Conservation (phyloP, 1,140 invertebrate genomes). For the Papilio dardanus region DNA sequence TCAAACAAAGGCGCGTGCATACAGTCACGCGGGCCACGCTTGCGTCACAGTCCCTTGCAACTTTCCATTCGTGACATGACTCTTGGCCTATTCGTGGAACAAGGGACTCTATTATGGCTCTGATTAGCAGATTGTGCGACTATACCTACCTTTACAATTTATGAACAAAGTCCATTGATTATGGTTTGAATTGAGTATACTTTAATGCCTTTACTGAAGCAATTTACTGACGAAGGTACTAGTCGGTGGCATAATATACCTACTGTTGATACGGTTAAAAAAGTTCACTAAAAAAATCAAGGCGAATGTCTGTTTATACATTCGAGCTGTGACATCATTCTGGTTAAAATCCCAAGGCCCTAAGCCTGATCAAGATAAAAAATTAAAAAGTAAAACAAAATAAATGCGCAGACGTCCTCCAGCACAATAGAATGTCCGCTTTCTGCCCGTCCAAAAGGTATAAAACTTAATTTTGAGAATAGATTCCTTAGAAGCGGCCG, state of each 20-base stretch:
- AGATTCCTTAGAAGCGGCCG: conserved; percentile 32
- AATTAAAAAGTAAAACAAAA: neutral
- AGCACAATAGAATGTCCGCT: conserved; percentile 24
- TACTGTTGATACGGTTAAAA: neutral
- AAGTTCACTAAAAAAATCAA: neutral
- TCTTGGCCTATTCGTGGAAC: conserved; percentile 36
- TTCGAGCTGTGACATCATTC: neutral
- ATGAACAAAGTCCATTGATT: neutral
- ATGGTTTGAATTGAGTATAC: neutral
- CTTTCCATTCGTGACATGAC: conserved; percentile 37
- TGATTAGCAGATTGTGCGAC: conserved; percentile 17
- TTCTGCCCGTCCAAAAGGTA: conserved; percentile 26
- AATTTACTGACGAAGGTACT: neutral
- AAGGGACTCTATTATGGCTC: conserved; percentile 22
- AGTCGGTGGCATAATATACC: too few species aligned
- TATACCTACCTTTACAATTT: conserved; percentile 5
- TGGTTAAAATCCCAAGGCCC: neutral
- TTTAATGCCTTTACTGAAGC: neutral
- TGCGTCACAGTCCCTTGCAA: conserved; percentile 38
- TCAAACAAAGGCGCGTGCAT: conserved; percentile 35
- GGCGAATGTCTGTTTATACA: neutral
- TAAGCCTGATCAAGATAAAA: neutral
- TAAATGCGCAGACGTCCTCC: conserved; percentile 20
- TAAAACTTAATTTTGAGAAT: conserved; percentile 34
- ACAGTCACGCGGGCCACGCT: conserved; percentile 32